A percentile compares a stretch with the other conserved stretches of the same genome.
phyloP scores from a whole-genome alignment of 2,888 invertebrate genomes.

The Eristalis pertinax region DNA sequence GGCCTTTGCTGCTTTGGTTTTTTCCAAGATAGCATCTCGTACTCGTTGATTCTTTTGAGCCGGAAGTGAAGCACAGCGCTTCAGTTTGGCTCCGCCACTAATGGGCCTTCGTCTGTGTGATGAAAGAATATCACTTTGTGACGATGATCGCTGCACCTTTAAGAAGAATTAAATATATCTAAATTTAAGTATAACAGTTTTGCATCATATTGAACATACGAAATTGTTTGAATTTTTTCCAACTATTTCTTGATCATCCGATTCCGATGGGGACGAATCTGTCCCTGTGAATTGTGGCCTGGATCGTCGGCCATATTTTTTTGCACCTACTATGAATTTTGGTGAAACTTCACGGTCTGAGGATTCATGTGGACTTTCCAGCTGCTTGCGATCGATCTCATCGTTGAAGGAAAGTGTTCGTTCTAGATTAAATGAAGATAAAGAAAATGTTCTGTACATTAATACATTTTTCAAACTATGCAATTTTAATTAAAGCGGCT shows the following conservation, averaged over 20 bases:
- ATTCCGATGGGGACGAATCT: conserved; percentile 79
- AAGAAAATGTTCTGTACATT: not conserved
- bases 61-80: conserved; percentile 84
- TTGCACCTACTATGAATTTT: conserved; percentile 87
- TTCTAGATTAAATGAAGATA: conserved; percentile 73
- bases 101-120: conserved; percentile 81
- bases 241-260: conserved; percentile 77
- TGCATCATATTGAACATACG: conserved; percentile 26
- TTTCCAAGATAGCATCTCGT: conserved; percentile 70
- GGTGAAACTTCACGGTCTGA: conserved; percentile 88
- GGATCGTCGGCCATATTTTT: conserved; percentile 89
- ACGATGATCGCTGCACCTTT: conserved; percentile 83
- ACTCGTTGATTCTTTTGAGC: conserved; percentile 78
- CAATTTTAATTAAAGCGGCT: not conserved
- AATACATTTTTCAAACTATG: too few species aligned
- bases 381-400: conserved; percentile 73
- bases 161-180: not conserved
- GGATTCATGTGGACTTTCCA: conserved; percentile 81
- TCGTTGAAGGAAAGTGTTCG: conserved; percentile 77
- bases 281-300: conserved; percentile 83
- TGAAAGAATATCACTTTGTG: conserved; percentile 83
- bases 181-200: not conserved
- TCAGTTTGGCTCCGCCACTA: conserved; percentile 82
- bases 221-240: conserved; percentile 41
- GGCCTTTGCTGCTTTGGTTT: conserved; percentile 73